phyloP scores from a whole-genome alignment of 2,888 invertebrate species.

The Pediacus dermestoides region DNA sequence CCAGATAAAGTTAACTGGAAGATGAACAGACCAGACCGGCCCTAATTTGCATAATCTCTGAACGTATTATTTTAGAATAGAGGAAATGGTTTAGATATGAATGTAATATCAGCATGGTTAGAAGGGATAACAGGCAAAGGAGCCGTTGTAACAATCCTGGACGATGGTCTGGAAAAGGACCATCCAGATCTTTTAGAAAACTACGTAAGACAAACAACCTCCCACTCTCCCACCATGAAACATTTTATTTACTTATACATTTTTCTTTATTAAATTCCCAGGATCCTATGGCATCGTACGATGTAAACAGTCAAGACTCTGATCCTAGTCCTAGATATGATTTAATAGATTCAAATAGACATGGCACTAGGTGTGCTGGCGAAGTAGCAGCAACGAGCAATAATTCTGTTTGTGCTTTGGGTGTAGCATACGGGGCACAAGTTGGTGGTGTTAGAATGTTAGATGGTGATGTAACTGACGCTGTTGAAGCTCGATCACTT shows the following conservation, averaged over 20 bases:
- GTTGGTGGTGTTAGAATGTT: conserved; percentile 94
- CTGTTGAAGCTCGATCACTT: conserved; percentile 93
- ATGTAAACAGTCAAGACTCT: conserved; percentile 93
- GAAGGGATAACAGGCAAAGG: conserved; percentile 91
- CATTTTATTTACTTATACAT: too few relatives aligned
- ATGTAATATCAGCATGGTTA: conserved; percentile 93
- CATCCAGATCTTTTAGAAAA: conserved; percentile 90
- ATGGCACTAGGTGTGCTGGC: conserved; percentile 93
- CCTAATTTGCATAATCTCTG: too few relatives aligned
- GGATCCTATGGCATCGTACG: conserved; percentile 94
- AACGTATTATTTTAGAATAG: conserved; percentile 68
- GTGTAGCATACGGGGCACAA: conserved; percentile 91
- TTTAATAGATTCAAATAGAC: conserved; percentile 92
- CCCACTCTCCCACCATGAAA: too few relatives aligned
- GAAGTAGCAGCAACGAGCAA: conserved; percentile 97
- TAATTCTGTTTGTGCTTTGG: conserved; percentile 93
- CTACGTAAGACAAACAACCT: too few relatives aligned
- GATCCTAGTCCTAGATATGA: conserved; percentile 98
- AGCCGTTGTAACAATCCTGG: conserved; percentile 93
- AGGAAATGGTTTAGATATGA: conserved; percentile 92
- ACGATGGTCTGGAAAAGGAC: conserved; percentile 93
- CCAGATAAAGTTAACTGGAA: too few relatives aligned
- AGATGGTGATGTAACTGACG: conserved; percentile 98
- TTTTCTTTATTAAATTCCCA: too few relatives aligned
- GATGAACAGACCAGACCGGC: background rate